These are phyloP conservation scores for Bradypodion pumilum DNA, from an alignment of 2,797 vertebrate genomes.

Conservation along the genomic window DNA sequence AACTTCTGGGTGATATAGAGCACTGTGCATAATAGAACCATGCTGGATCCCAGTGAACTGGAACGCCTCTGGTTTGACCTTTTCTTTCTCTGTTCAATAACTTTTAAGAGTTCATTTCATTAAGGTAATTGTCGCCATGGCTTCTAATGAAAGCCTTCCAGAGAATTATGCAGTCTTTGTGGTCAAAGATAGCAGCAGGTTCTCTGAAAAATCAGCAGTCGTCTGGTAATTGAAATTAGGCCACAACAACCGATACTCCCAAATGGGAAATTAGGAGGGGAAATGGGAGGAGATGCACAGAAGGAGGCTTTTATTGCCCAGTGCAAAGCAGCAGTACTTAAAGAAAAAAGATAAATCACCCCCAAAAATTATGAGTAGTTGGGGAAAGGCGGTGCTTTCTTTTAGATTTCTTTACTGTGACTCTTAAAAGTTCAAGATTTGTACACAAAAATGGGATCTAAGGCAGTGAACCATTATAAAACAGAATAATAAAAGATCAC, in stretches of 20 bases:
- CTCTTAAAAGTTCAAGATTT: not conserved
- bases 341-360: constrained; percentile 20
- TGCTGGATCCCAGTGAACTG: not conserved
- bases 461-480: not conserved
- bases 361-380: not conserved
- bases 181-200: constrained; percentile 5
- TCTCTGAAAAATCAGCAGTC: not conserved
- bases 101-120: constrained; percentile 11
- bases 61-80: not conserved
- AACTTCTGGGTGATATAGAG: not conserved
- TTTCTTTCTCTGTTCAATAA: not conserved
- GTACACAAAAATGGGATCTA: not conserved
- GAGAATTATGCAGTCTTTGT: constrained; percentile 11
- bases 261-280: constrained; percentile 15
- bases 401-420: not conserved
- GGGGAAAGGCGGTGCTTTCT: not conserved
- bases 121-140: constrained; percentile 5
- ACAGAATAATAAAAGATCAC: not conserved
- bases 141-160: not conserved
- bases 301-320: constrained; percentile 19
- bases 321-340: constrained; percentile 18
- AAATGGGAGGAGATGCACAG: constrained; percentile 16
- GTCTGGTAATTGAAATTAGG: constrained; percentile 25
- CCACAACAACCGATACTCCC: constrained; percentile 19
- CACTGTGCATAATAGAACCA: not conserved